Percentiles rank a stretch among this genome's conserved stretches.
These are phyloP conservation scores for Periophthalmus modestus DNA, from an alignment of 2,113 vertebrate species.

Conservation along the genomic window DNA sequence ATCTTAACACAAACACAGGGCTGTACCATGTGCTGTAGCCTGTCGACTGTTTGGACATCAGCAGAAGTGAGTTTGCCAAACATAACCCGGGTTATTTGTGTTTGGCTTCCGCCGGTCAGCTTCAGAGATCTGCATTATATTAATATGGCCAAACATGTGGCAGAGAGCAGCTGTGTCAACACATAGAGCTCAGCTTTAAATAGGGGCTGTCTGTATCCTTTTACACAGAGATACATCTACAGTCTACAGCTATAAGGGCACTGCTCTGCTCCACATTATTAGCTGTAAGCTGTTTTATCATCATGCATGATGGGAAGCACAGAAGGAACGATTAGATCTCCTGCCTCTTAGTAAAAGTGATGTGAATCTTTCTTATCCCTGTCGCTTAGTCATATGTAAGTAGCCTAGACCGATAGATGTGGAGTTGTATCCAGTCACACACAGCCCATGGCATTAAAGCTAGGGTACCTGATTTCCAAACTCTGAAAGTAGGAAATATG, in stretches of 20 bases:
- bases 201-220: slow-evolving; percentile 43
- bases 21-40: not conserved
- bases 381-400: not conserved
- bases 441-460: not conserved
- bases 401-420: not conserved
- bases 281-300: slow-evolving; percentile 35
- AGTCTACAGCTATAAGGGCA: slow-evolving; percentile 57
- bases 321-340: not conserved
- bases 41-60: slow-evolving; percentile 6
- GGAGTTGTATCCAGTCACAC: not conserved
- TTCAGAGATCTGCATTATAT: slow-evolving; percentile 53
- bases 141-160: slow-evolving; percentile 60
- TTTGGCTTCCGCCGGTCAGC: slow-evolving; percentile 58
- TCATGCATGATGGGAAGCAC: slow-evolving; percentile 39
- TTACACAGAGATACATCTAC: slow-evolving; percentile 47
- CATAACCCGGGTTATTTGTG: slow-evolving; percentile 56
- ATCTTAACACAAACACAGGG: slow-evolving; percentile 14
- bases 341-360: not conserved
- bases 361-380: not conserved
- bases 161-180: slow-evolving; percentile 74
- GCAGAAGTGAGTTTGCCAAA: slow-evolving; percentile 47
- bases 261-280: slow-evolving; percentile 59
- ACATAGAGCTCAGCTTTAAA: slow-evolving; percentile 25
- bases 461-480: too few relatives aligned
- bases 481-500: too few relatives aligned